Evolutionary conservation across 2,888 invertebrate species (phyloP), one percentile per base, ranked within the genome.

Genomic region (Psococerastis gibbosa): DNA sequence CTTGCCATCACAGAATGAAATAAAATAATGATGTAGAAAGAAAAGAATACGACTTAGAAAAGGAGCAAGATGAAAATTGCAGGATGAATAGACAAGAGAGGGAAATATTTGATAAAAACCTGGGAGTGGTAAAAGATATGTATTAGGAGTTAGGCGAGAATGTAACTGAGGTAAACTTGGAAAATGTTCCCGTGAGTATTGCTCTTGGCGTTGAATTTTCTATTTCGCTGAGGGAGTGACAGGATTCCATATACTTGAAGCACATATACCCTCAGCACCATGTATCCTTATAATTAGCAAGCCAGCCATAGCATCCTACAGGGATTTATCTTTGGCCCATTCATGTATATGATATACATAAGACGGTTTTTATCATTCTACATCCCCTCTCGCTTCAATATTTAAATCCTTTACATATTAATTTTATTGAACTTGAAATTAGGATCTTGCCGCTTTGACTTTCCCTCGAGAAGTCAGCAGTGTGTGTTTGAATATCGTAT

Each of bases 191-290:
- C 52, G 48, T 48, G 45, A 50, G 49, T 50, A 52, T 53, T 51
- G 52, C 52, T 54, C n/a, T 55, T 42, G 43, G 45, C 47, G 41
- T 48, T 42, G 43, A 42, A 38, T 38, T 38, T 47, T 43, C 46
- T 38, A 38, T 46, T 46, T 43, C 59, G 54, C 55, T 55, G 52
- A 52, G 54, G 52, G 53, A 57, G 20, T 38, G 56, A 55, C 57
- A 58, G 60, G 60, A 60, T 60, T 60, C 60, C 60, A 60, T 58
- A 60, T 60, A 60, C 60, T 59, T 60, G 27, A 9, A 11, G 6
- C 27, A 6, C 27, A 27, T 27, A 11, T 6, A 38, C 20, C 20
- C 38, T n/a, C 13, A n/a, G n/a, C 11, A 6, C 27, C 27, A 27
- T 27, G 27, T 6, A 38, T 38, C 20, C 38, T n/a, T 20, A n/a